These are phyloP conservation scores for Hesperia comma DNA, from an alignment of 2,888 invertebrate genomes.

Conservation along the genomic window DNA sequence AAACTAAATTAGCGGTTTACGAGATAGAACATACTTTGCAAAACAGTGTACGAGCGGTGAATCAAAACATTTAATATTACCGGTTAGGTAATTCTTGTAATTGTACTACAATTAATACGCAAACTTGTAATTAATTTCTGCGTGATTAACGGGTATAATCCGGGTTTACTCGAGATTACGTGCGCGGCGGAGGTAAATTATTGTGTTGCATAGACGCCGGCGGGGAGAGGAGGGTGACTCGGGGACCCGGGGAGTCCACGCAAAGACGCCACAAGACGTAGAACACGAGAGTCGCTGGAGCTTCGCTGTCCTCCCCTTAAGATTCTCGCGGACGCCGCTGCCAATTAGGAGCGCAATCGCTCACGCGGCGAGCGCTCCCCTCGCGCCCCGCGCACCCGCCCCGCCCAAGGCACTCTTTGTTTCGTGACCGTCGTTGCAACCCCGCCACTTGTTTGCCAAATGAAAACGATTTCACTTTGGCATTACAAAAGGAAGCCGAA, in stretches of 20 bases:
- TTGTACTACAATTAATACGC: conserved; percentile 81
- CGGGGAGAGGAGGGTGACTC: conserved; percentile 49
- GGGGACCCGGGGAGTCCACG: conserved; percentile 44
- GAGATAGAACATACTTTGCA: conserved; percentile 18
- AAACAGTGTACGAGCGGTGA: conserved; percentile 12
- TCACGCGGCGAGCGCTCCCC: conserved; percentile 75
- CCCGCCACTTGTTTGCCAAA: conserved; percentile 73
- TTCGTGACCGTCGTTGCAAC: conserved; percentile 67
- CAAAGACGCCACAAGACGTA: conserved; percentile 66
- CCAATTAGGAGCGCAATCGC: conserved; percentile 85
- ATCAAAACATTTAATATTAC: conserved; percentile 39
- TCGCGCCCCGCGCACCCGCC: conserved; percentile 49
- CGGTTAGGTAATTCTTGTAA: conserved; percentile 71
- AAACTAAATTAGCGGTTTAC: not conserved
- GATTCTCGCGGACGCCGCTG: conserved; percentile 84
- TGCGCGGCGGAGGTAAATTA: conserved; percentile 78
- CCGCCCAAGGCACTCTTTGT: conserved; percentile 67
- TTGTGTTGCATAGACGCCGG: conserved; percentile 68
- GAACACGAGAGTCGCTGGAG: conserved; percentile 64
- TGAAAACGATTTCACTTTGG: conserved; percentile 80
- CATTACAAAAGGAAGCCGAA: conserved; percentile 68
- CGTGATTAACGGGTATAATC: conserved; percentile 83
- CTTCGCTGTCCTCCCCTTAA: conserved; percentile 81
- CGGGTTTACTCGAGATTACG: conserved; percentile 82
- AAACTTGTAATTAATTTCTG: conserved; percentile 84